These are phyloP conservation scores for Drosophila punjabiensis DNA, from an alignment of 1,140 invertebrate genomes.

Conservation along the genomic window DNA sequence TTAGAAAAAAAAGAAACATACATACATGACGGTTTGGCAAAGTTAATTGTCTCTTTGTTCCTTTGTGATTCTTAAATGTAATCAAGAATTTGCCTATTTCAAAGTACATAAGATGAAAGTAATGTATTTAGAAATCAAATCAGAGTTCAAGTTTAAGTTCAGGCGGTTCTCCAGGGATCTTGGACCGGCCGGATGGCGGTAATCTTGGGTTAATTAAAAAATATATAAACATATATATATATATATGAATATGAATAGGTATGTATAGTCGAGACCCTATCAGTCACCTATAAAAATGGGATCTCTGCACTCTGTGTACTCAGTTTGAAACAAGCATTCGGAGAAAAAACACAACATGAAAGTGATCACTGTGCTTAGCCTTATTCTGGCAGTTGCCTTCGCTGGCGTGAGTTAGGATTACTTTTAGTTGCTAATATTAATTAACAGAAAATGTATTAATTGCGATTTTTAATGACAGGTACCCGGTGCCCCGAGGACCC, in stretches of 20 bases:
- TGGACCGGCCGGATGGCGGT: background rate
- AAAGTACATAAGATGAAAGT: background rate
- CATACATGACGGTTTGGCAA: background rate
- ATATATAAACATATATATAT: background rate
- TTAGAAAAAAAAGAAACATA: background rate
- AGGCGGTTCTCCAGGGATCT: background rate
- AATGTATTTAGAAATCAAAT: slow-evolving; percentile 1
- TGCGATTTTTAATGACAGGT: background rate
- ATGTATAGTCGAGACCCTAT: background rate
- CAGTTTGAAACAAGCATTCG: slow-evolving; percentile 10
- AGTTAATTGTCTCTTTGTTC: background rate
- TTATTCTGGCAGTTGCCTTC: slow-evolving; percentile 1
- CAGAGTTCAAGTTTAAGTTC: slow-evolving; percentile 1
- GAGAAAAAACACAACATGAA: background rate
- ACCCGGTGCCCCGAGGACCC: background rate
- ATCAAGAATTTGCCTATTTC: background rate
- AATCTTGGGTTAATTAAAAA: background rate
- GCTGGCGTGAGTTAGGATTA: slow-evolving; percentile 2
- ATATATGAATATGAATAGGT: too few species aligned
- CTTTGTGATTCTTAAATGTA: background rate
- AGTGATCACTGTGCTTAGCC: slow-evolving; percentile 9
- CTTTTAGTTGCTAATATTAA: background rate
- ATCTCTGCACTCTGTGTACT: background rate
- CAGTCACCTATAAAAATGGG: slow-evolving; percentile 17
- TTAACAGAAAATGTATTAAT: too few species aligned